Percentiles rank a stretch among this genome's conserved stretches.
Conservation (phyloP, 2,888 invertebrate genomes). For the Tillus elongatus region DNA sequence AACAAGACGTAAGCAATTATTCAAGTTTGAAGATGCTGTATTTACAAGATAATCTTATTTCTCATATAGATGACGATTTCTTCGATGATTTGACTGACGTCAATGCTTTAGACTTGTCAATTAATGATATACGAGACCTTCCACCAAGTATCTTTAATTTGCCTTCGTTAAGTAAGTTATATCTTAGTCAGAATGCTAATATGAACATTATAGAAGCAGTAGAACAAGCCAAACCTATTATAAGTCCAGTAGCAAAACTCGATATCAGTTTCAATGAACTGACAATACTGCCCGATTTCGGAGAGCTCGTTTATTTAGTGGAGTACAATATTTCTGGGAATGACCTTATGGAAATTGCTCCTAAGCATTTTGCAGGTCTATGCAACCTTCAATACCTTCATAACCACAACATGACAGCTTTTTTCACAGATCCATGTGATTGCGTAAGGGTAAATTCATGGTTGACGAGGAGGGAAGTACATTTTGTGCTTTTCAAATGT, state of each 20-base stretch:
- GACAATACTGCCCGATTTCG: slow-evolving; percentile 32
- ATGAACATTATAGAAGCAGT: slow-evolving; percentile 33
- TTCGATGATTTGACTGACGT: slow-evolving; percentile 29
- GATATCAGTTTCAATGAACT: slow-evolving; percentile 33
- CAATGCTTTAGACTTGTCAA: slow-evolving; percentile 33
- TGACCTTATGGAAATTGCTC: slow-evolving; percentile 22
- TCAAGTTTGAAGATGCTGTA: slow-evolving; percentile 33
- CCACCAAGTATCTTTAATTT: slow-evolving; percentile 34
- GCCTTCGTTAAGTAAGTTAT: slow-evolving; percentile 33
- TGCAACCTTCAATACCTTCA: slow-evolving; percentile 33
- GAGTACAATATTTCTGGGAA: slow-evolving; percentile 35
- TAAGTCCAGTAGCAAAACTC: slow-evolving; percentile 32
- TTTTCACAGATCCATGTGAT: slow-evolving; percentile 32
- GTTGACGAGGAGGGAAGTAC: slow-evolving; percentile 29
- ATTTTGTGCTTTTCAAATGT: slow-evolving; percentile 30
- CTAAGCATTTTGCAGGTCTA: slow-evolving; percentile 33
- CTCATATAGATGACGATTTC: slow-evolving; percentile 29
- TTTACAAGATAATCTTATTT: slow-evolving; percentile 35
- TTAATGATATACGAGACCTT: slow-evolving; percentile 30
- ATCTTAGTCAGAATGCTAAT: slow-evolving; percentile 35
- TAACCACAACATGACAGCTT: slow-evolving; percentile 29
- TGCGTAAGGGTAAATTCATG: slow-evolving; percentile 35
- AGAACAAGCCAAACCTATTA: slow-evolving; percentile 30
- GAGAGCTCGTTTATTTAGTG: slow-evolving; percentile 29
- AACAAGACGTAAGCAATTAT: slow-evolving; percentile 30